Conservation (phyloP, 2,797 vertebrate genomes). For the Serranus cabrilla region DNA sequence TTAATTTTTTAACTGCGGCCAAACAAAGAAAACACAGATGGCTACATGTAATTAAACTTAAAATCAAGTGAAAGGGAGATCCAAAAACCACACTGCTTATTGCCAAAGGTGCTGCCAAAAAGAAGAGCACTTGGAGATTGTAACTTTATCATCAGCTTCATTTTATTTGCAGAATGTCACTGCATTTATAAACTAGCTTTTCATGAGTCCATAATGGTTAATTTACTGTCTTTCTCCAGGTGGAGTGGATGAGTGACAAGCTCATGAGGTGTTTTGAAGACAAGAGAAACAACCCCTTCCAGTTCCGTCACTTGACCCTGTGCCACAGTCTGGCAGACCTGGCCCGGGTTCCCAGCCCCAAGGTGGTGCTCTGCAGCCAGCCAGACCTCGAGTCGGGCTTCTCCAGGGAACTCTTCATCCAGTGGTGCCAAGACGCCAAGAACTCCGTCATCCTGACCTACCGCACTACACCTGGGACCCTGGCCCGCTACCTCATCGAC, state of each 20-base stretch:
- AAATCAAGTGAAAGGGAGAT: too few species aligned
- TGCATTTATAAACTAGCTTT: neutral
- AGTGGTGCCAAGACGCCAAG: slow-evolving; percentile 96
- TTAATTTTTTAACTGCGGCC: too few species aligned
- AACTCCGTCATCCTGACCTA: slow-evolving; percentile 98
- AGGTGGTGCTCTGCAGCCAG: slow-evolving; percentile 98
- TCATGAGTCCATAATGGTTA: rapidly evolving
- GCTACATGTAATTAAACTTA: too few species aligned
- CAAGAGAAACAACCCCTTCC: slow-evolving; percentile 99
- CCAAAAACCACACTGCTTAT: too few species aligned
- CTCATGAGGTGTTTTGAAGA: slow-evolving; percentile 99
- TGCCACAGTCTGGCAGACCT: slow-evolving; percentile 96
- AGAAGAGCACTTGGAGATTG: too few species aligned
- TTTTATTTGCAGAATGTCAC: too few species aligned
- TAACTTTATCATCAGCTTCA: too few species aligned
- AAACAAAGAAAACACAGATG: too few species aligned
- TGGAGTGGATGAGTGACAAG: slow-evolving; percentile 99
- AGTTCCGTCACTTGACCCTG: slow-evolving; percentile 96
- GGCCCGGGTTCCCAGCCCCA: slow-evolving; percentile 96
- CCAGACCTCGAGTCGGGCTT: slow-evolving; percentile 98
- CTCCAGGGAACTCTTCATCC: slow-evolving; percentile 98
- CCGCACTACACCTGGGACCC: slow-evolving; percentile 96
- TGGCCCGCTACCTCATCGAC: slow-evolving; percentile 95
- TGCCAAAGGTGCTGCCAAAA: too few species aligned
- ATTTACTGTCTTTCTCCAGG: slow-evolving; percentile 80